Conservation (phyloP, 2,888 invertebrate species). For the Mamestra brassicae region DNA sequence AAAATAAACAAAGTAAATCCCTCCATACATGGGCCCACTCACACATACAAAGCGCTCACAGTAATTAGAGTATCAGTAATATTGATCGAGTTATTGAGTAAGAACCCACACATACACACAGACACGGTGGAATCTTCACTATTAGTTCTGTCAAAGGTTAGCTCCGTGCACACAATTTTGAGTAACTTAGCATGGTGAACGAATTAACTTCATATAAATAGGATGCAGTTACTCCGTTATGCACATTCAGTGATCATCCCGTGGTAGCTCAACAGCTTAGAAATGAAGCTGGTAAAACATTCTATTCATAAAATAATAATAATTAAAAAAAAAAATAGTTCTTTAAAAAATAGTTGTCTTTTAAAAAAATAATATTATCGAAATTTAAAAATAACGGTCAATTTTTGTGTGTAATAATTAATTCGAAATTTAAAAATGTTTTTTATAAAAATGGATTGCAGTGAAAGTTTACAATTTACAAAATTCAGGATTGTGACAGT, state of each 20-base stretch:
- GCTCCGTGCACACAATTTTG: constrained; percentile 83
- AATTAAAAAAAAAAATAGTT: constrained; percentile 8
- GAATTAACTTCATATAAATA: constrained; percentile 89
- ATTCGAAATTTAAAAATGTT: constrained; percentile 14
- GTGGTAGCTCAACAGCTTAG: constrained; percentile 78
- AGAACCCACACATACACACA: constrained; percentile 76
- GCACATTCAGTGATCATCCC: constrained; percentile 83
- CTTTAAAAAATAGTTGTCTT: background rate
- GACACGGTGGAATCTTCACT: constrained; percentile 67
- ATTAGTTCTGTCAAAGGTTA: constrained; percentile 86
- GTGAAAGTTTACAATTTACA: constrained; percentile 49
- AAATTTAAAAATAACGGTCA: constrained; percentile 20
- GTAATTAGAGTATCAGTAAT: constrained; percentile 85
- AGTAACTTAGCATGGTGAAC: constrained; percentile 83
- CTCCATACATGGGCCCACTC: constrained; percentile 67
- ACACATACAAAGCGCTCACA: constrained; percentile 59
- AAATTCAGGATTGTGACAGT: constrained; percentile 17
- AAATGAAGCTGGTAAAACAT: constrained; percentile 88
- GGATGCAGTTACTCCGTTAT: constrained; percentile 75
- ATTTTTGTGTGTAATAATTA: background rate
- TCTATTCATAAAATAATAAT: constrained; percentile 32
- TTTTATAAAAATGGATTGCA: constrained; percentile 61
- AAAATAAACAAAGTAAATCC: constrained; percentile 68
- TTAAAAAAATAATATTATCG: too few relatives aligned
- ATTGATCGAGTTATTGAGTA: constrained; percentile 84